Base-by-base conservation (phyloP, 2,888 invertebrate genomes). In the Drosophila meridiana region DNA sequence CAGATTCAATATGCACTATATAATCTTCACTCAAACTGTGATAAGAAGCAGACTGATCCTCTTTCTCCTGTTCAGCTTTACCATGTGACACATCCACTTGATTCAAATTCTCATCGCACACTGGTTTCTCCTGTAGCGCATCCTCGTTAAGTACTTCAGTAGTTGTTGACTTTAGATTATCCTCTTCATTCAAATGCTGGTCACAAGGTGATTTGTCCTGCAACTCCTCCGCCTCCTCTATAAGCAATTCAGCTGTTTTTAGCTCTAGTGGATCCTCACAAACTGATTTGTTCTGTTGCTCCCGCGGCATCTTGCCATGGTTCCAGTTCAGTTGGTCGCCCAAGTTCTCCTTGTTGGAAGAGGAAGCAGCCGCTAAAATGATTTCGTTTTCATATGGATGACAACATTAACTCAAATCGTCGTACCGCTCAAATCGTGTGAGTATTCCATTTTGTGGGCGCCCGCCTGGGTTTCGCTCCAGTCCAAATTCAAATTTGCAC, bases 321-420 rank as follows among this genome's bases (percentile, higher is more conserved):
- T 47, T 75, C 14, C 48, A 65, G 55, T 69, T 77, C 79, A 90
- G 52, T 8, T 30, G 61, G 48, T 4, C 13, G 0, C 20, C 13
- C 26, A n/a, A 3, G 60, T 73, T 77, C 36, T 80, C 70, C 43
- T 69, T 70, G 69, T 79, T 72, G 14, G 47, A 13, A 4, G 61
- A 43, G n/a, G 59, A 59, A 56, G 55, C 32, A 30, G 30, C 34
- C 57, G 32, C 43, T 42, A 69, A 88, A 67, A 70, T 70, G 63
- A 48, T 59, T 56, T 64, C 6, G 11, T 13, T 59, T 56, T 64
- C 6, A n/a, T 13, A 42, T 52, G 32, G 2, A 50, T 53, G 30
- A 55, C 6, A 55, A 56, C 20, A 32, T 42, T 47, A 61, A 58
- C 52, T 26, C 30, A 0, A 13, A 7, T 20, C 5, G 8, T 1